Percentiles rank a stretch among this genome's conserved stretches.
Evolutionary conservation across 35 echinoderm and acorn worm genomes (phyloP).

Genomic region (Amphiura filiformis): DNA sequence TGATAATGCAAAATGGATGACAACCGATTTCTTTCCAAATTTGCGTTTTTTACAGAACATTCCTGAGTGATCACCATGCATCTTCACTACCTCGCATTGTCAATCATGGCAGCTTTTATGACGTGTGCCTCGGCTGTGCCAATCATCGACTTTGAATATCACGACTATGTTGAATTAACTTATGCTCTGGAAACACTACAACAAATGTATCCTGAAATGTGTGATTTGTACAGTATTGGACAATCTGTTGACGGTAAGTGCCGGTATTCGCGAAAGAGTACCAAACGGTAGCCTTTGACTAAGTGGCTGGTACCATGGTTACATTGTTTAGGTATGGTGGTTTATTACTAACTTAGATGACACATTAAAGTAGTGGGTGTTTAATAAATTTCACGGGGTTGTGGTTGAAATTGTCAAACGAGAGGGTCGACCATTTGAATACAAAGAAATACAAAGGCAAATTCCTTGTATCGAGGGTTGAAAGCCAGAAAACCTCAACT

Average conservation of each 20-base stretch:
- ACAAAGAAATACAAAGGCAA: no score
- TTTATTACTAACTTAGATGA: not conserved
- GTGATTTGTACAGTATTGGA: slow-evolving; percentile 46
- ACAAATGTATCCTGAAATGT: slow-evolving; percentile 15
- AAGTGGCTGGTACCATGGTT: not conserved
- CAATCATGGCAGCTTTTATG: not conserved
- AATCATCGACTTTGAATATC: slow-evolving; percentile 30
- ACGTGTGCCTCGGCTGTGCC: slow-evolving; percentile 2
- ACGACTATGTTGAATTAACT: slow-evolving; percentile 33
- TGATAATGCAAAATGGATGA: not conserved
- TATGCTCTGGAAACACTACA: not conserved
- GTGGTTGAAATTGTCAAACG: not conserved
- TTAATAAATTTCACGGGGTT: not conserved
- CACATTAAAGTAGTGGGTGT: not conserved
- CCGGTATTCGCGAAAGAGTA: not conserved
- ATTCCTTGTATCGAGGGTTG: no score
- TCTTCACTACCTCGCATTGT: not conserved
- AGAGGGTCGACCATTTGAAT: not conserved
- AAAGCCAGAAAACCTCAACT: no score
- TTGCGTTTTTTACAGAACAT: not conserved
- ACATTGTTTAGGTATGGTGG: not conserved
- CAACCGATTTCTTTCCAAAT: not conserved
- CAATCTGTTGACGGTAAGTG: slow-evolving; percentile 46
- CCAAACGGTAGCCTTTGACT: not conserved
- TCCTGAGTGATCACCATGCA: not conserved